Evolutionary conservation across 2,888 invertebrate genomes (phyloP), one percentile per base, ranked within the genome.

Genomic region (Eupithecia subfuscata): DNA sequence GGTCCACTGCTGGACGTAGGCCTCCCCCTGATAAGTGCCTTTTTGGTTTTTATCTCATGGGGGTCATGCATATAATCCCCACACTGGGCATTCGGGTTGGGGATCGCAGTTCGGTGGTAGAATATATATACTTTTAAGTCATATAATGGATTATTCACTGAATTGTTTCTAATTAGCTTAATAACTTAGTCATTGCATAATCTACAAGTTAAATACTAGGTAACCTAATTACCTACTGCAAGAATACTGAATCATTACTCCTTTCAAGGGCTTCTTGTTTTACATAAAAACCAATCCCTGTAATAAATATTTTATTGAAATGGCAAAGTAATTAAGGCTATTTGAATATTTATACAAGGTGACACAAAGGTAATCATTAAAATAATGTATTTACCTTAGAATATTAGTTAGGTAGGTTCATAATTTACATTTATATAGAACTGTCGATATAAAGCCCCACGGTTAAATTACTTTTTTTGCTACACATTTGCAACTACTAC

Each of bases 261-360:
- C 11, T 56, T 56, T 60, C 60, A 60, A 60, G 60, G 60, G 25
- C 60, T n/a, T n/a, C 52, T 60, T 14, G 60, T 60, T 25, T 56
- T 60, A 60, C 25, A 60, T 25, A 14, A 60, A 60, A 60, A 25
- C 60, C 25, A 60, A 60, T 60, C 6, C 37, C 5, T 60, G 60
- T 60, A 12, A 25, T 60, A 25, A 60, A 60, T 25, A 25, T 25
- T 60, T 60, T 14, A 25, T 25, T 60, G 60, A 12, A 60, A 60
- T 60, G 22, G 22, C 60, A 56, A 56, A 56, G 56, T 22, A 60
- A 60, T 60, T 60, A 60, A 25, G 12, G 22, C 12, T 22, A 22
- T 56, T 12, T 22, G 22, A 56, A 56, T 56, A 56, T 56, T 56
- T 5, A 56, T 56, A 22, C 52, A 52, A 56, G n/a, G 22, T 56